Evolutionary conservation across 1,140 invertebrate species (phyloP).

Genomic region (Venturia canescens): DNA sequence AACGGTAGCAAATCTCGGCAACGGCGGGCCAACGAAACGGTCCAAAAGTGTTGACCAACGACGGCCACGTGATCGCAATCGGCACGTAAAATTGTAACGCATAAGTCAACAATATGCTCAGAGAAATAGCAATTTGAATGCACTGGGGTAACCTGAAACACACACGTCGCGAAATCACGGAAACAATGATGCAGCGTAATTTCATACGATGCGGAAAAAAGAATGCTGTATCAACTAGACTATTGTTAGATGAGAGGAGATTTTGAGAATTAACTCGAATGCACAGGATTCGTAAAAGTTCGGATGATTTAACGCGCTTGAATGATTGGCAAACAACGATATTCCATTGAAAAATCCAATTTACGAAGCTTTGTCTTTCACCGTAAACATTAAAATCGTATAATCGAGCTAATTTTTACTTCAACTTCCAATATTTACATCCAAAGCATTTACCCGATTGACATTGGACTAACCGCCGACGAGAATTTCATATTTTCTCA

Average conservation of each 20-base stretch:
- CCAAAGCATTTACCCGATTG: too few species aligned
- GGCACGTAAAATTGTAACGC: constrained; percentile 94
- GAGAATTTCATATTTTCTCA: too few species aligned
- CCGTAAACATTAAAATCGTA: too few species aligned
- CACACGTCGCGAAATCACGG: constrained; percentile 21
- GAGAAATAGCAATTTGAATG: constrained; percentile 83
- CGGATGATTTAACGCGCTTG: too few species aligned
- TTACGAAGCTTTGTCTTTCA: too few species aligned
- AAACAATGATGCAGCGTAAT: constrained; percentile 23
- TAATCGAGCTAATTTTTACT: too few species aligned
- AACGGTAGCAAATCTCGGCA: constrained; percentile 81
- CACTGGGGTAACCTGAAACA: constrained; percentile 77
- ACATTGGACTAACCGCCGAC: too few species aligned
- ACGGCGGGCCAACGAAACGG: constrained; percentile 77
- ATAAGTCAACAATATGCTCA: constrained; percentile 88
- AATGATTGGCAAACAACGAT: too few species aligned
- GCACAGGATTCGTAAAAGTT: too few species aligned
- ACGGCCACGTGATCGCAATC: constrained; percentile 81
- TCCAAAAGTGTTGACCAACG: constrained; percentile 73
- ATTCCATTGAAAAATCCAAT: too few species aligned
- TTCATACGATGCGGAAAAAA: constrained; percentile 14
- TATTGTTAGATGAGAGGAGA: neutral
- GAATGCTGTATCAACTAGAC: neutral
- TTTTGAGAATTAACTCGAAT: neutral
- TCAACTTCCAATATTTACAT: too few species aligned